Evolutionary conservation across 2,113 vertebrate genomes (phyloP).

Genomic region (Takifugu flavidus): DNA sequence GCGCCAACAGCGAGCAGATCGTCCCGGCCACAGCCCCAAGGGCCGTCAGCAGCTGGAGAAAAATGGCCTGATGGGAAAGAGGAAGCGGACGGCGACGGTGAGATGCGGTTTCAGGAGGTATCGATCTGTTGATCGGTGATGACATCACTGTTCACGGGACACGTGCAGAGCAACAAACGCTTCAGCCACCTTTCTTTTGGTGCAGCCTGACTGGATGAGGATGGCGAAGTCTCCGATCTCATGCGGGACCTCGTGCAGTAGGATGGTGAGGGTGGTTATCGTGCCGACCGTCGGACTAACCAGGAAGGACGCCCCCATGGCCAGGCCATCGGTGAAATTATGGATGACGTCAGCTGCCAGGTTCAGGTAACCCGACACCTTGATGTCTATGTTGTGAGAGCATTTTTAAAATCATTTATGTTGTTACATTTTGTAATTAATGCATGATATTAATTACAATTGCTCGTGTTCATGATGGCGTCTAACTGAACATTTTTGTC

Average conservation of each 20-base stretch:
- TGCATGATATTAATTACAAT: too few species aligned
- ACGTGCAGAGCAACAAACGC: neutral
- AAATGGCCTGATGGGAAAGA: slow-evolving; percentile 80
- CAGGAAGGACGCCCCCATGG: slow-evolving; percentile 89
- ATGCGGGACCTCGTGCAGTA: slow-evolving; percentile 90
- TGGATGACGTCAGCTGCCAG: slow-evolving; percentile 90
- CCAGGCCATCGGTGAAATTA: slow-evolving; percentile 90
- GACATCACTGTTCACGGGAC: neutral
- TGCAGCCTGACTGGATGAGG: slow-evolving; percentile 90
- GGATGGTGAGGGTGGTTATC: slow-evolving; percentile 87
- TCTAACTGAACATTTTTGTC: too few species aligned
- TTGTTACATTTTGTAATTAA: too few species aligned
- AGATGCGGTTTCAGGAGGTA: too few species aligned
- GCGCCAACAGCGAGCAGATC: slow-evolving; percentile 83
- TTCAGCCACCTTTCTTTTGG: slow-evolving; percentile 81
- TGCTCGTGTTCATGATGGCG: too few species aligned
- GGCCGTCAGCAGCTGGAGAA: slow-evolving; percentile 87
- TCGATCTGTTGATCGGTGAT: too few species aligned
- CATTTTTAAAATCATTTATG: neutral
- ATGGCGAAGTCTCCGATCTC: slow-evolving; percentile 95
- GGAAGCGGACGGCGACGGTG: neutral
- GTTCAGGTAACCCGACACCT: slow-evolving; percentile 87
- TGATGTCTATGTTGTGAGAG: slow-evolving; percentile 72
- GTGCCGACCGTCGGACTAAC: slow-evolving; percentile 78
- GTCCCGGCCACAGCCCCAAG: slow-evolving; percentile 87